phyloP scores from a whole-genome alignment of 2,113 vertebrate species.

The Prolemur simus region DNA sequence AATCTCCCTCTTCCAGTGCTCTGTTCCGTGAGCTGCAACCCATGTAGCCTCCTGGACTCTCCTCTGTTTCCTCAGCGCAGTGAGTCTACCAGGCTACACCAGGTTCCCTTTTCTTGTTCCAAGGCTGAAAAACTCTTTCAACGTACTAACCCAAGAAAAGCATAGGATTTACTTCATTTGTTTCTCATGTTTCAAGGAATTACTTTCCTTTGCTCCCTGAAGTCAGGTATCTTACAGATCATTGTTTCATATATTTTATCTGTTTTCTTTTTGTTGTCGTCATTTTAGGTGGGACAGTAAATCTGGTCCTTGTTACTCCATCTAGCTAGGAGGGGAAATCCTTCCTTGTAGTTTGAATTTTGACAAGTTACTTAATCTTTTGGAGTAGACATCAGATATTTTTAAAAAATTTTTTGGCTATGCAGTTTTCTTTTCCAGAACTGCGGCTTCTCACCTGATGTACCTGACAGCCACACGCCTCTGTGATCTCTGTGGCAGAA shows the following conservation, averaged over 20 bases:
- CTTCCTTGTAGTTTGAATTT: not conserved
- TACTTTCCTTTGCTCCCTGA: not conserved
- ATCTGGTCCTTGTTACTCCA: not conserved
- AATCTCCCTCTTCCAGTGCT: too few species aligned
- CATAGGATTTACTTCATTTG: not conserved
- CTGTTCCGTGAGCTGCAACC: not conserved
- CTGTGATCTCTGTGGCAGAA: not conserved
- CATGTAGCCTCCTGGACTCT: not conserved
- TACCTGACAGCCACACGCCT: not conserved
- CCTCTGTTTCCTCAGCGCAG: not conserved
- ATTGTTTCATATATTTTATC: not conserved
- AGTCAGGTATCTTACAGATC: not conserved
- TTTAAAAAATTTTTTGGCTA: not conserved
- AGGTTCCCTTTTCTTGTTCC: not conserved
- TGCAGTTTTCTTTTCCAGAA: too few species aligned
- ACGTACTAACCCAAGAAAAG: accelerated
- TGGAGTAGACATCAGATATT: not conserved
- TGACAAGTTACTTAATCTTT: not conserved
- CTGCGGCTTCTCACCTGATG: not conserved
- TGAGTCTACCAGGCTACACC: not conserved
- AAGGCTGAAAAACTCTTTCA: not conserved
- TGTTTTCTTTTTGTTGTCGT: too few species aligned
- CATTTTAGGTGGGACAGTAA: not conserved
- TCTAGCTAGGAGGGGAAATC: not conserved
- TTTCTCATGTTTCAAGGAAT: not conserved